Evolutionary conservation across 1,140 invertebrate genomes (phyloP), one percentile per base, ranked within the genome.

Genomic region (Eciton burchellii): DNA sequence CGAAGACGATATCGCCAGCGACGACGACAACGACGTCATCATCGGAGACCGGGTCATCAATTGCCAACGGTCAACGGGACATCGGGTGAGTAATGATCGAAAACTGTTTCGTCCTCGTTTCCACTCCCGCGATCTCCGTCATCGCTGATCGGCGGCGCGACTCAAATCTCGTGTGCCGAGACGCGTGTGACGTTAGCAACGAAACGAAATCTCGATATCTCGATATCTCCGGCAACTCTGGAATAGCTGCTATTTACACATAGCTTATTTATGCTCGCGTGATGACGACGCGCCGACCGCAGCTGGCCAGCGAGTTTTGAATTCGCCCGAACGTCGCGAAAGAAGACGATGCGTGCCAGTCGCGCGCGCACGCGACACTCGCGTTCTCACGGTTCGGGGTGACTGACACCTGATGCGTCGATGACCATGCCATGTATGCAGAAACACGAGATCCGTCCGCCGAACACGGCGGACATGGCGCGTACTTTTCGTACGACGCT

Each of bases 341-440:
- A 21, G 41, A 47, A 12, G 6, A 49, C 16, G 35, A 16, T 29
- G 35, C 43, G 54, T 41, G 49, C 54, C 56, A 43, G 16, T 49
- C 82, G 68, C 71, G 70, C 59, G 52, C 79, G 77, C 54, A 56
- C 59, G 77, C 82, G 65, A 76, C 72, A 66, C 73, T 45, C 66
- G 70, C 77, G 68, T 72, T 68, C 72, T 85, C 62, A 68, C 62
- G 90, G 90, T 57, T 76, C 56, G 90, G 91, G 93, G 93, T 94
- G 93, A 94, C 91, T 94, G 93, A 94, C 93, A 94, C 93, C 93
- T 94, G 93, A 93, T 94, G 93, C 93, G 91, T 94, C 93, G 92
- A 93, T 93, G 93, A 93, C 91, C 92, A 92, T 88, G 90, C 89
- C 88, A 91, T 89, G 91, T 6, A 35, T 88, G 89, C 92, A 77